A percentile compares a stretch with the other conserved stretches of the same genome.
Evolutionary conservation across 2,113 vertebrate species (phyloP).

Genomic region (Pangasianodon gigas): DNA sequence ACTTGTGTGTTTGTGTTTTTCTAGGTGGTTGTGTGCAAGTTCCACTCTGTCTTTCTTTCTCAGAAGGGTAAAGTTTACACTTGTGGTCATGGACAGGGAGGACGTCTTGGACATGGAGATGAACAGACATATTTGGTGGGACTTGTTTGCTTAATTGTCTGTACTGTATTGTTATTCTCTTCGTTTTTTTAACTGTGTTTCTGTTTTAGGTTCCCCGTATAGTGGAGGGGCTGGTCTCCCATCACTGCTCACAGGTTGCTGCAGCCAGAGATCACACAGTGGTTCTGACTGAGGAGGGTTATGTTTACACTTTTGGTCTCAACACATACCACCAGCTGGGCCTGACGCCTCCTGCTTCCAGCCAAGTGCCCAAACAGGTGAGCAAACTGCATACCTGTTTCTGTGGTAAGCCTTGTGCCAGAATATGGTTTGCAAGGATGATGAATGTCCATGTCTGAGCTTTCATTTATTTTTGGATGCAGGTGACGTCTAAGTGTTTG

Average conservation of each 20-base stretch:
- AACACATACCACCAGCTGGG: constrained; percentile 94
- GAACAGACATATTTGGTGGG: constrained; percentile 95
- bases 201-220: constrained; percentile 83
- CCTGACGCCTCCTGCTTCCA: constrained; percentile 81
- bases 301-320: constrained; percentile 91
- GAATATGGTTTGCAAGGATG: background rate
- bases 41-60: constrained; percentile 96
- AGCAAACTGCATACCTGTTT: constrained; percentile 9
- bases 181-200: constrained; percentile 39
- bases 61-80: constrained; percentile 96
- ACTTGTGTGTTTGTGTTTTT: constrained; percentile 33
- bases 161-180: background rate
- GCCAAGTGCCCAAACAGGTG: constrained; percentile 91
- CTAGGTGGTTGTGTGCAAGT: constrained; percentile 94
- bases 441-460: background rate
- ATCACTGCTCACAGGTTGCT: constrained; percentile 88
- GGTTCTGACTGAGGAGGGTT: constrained; percentile 91
- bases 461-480: constrained; percentile 14
- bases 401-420: background rate
- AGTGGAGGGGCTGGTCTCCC: constrained; percentile 85
- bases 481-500: constrained; percentile 90
- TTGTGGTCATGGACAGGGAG: constrained; percentile 95
- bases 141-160: background rate
- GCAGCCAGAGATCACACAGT: constrained; percentile 95
- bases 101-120: constrained; percentile 95